Base-by-base conservation (phyloP, 2,113 vertebrate species). In the Ciconia boyciana region DNA sequence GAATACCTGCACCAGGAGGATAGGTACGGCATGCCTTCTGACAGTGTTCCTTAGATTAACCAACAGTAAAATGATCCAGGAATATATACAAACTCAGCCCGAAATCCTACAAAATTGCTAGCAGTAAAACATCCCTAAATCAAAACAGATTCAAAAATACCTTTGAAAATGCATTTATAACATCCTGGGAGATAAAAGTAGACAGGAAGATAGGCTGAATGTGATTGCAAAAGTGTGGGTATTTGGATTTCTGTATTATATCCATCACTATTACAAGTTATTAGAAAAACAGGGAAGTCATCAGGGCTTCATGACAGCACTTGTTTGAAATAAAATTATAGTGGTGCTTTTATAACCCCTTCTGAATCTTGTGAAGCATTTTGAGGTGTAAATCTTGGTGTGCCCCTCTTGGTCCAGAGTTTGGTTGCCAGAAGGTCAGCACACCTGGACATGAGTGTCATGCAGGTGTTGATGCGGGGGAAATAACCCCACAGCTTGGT, bases 141-240 rank as follows among this genome's bases (percentile, higher is more conserved):
- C 36, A 79, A 70, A 95, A 36, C 11, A 78, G n/a, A 39, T 39
- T 28, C 65, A 13, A 68, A 86, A 55, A 57, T 39, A 12, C 4
- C 7, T 57, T 84, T 69, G 20, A 28, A 83, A 94, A 75, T 41
- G 24, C 24, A n/a, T 75, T 55, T 64, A 3, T 57, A 39, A 16
- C 22, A 48, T 78, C 52, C 46, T 90, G 34, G 34, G 41, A 78
- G n/a, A 51, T 31, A 78, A 78, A 78, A 78, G 20, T 26, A 75
- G 36, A 26, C 32, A 39, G 31, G 26, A 83, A 85, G 21, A 10
- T 75, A 61, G 54, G 20, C 46, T 79, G 66, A 83, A 79, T 58
- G 46, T 75, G 16, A 46, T 36, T 62, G 16, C 66, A 83, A 49
- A 79, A 83, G 28, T 0, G 0, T 9, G 7, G 0, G 0, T 62